These are phyloP conservation scores for Dasyornis broadbenti DNA, from an alignment of 2,113 vertebrate genomes.

Conservation along the genomic window DNA sequence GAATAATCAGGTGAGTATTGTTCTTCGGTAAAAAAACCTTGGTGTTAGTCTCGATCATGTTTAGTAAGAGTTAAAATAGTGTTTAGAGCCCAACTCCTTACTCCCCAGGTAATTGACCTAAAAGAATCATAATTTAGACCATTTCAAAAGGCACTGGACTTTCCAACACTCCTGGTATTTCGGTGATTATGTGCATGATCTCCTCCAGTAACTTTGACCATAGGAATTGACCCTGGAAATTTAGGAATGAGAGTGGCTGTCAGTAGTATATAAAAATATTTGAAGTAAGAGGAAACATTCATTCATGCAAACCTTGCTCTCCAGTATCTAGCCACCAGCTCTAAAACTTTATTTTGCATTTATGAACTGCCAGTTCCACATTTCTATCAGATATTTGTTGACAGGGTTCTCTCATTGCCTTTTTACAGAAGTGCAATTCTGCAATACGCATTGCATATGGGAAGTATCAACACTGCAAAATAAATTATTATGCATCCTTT, in stretches of 20 bases:
- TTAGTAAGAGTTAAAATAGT: neutral
- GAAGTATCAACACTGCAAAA: neutral
- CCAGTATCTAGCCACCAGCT: neutral
- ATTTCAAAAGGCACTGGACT: neutral
- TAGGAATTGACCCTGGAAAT: neutral
- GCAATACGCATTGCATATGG: neutral
- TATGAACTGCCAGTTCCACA: neutral
- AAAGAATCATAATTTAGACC: neutral
- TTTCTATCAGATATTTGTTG: neutral
- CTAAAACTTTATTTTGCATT: neutral
- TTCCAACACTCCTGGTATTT: neutral
- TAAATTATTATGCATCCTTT: neutral
- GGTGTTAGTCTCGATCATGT: neutral
- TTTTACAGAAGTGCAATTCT: neutral
- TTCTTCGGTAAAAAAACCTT: accelerated
- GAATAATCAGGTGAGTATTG: neutral
- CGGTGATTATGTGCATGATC: neutral
- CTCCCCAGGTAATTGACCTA: neutral
- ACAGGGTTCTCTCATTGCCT: neutral
- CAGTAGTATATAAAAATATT: neutral
- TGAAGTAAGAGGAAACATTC: neutral
- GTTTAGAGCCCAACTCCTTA: neutral
- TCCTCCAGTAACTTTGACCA: neutral
- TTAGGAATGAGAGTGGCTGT: neutral
- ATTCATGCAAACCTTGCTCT: neutral